Evolutionary conservation across 1,140 invertebrate genomes (phyloP).

Genomic region (Drosophila eugracilis): DNA sequence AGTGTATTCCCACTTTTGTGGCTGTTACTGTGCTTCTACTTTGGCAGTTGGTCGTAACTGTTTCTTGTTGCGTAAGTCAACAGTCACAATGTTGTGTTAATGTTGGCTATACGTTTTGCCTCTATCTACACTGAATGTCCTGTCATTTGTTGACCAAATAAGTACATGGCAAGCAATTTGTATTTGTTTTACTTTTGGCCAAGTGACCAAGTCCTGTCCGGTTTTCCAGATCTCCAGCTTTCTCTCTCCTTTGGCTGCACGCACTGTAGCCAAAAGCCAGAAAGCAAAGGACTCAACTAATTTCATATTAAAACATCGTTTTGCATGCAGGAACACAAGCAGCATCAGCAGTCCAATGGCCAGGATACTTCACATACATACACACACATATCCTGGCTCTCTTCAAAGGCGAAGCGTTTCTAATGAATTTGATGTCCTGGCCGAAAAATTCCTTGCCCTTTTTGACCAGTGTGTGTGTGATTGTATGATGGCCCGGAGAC

Average conservation of each 20-base stretch:
- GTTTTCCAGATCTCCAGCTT: slow-evolving; percentile 27
- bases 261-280: slow-evolving; percentile 68
- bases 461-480: slow-evolving; percentile 38
- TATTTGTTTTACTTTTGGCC: slow-evolving; percentile 80
- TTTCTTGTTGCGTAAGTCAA: slow-evolving; percentile 79
- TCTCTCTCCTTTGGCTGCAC: no score
- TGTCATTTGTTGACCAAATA: slow-evolving; percentile 84
- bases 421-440: slow-evolving; percentile 78
- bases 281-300: slow-evolving; percentile 82
- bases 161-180: slow-evolving; percentile 82
- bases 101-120: slow-evolving; percentile 69
- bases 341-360: slow-evolving; percentile 31
- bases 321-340: slow-evolving; percentile 73
- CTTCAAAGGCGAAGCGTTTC: slow-evolving; percentile 53
- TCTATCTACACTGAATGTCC: slow-evolving; percentile 50
- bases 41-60: slow-evolving; percentile 61
- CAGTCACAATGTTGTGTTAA: slow-evolving; percentile 82
- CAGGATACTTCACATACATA: slow-evolving; percentile 20
- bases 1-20: slow-evolving; percentile 21
- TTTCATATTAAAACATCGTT: slow-evolving; percentile 84
- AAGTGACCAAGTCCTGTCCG: slow-evolving; percentile 39
- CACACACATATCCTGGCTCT: slow-evolving; percentile 1
- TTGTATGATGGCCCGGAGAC: slow-evolving; percentile 3
- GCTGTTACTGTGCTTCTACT: slow-evolving; percentile 17
- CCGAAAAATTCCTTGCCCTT: slow-evolving; percentile 65